Conservation (phyloP, 1,140 invertebrate species). For the Helicoverpa armigera region DNA sequence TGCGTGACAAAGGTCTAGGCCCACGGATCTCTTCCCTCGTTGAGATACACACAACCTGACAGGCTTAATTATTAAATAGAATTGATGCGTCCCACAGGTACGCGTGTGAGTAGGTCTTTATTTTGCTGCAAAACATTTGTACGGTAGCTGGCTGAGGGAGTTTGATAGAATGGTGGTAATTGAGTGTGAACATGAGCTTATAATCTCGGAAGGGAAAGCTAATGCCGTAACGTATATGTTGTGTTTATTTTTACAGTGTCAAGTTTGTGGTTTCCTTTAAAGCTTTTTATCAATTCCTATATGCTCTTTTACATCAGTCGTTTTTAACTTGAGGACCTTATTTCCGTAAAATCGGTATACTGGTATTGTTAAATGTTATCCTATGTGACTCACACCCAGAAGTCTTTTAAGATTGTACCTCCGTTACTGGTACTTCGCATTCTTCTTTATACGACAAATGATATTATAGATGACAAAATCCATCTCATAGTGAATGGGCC, state of each 20-base stretch:
- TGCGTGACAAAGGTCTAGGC: constrained; percentile 49
- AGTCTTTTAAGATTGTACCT: too few species aligned
- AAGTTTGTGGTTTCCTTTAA: too few species aligned
- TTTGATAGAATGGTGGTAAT: constrained; percentile 34
- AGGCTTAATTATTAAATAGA: constrained; percentile 80
- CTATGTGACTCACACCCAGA: too few species aligned
- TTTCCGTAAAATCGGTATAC: too few species aligned
- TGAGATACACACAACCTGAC: constrained; percentile 58
- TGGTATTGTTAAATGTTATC: too few species aligned
- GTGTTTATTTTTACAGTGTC: neutral
- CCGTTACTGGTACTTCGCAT: too few species aligned
- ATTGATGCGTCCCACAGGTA: constrained; percentile 72
- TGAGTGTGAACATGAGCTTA: constrained; percentile 1
- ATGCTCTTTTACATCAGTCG: too few species aligned
- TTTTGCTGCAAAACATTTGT: constrained; percentile 15
- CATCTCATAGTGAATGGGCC: too few species aligned
- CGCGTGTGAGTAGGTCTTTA: constrained; percentile 42
- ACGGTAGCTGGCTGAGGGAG: constrained; percentile 5
- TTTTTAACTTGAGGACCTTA: too few species aligned
- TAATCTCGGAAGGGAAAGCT: neutral
- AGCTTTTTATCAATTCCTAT: too few species aligned
- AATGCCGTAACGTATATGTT: neutral
- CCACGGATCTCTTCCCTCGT: constrained; percentile 40
- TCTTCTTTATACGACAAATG: too few species aligned
- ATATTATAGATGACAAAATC: too few species aligned